These are phyloP conservation scores for Sphyrna mokarran DNA, from an alignment of 2,113 vertebrate species.

Conservation along the genomic window DNA sequence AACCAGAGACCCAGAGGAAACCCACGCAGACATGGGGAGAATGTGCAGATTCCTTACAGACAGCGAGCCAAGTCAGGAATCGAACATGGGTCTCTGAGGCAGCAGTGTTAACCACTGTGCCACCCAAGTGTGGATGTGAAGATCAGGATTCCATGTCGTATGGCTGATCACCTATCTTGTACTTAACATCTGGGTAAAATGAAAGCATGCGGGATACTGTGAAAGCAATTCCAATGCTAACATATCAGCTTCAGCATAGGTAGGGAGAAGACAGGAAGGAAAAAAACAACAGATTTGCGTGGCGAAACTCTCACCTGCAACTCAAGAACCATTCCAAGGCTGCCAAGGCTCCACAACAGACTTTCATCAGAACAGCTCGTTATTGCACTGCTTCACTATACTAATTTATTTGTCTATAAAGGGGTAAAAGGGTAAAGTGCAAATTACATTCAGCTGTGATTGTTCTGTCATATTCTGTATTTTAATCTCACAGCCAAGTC, in stretches of 20 bases:
- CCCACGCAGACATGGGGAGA: too few species aligned
- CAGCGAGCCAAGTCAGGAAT: too few species aligned
- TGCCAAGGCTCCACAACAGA: neutral
- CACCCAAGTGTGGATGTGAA: neutral
- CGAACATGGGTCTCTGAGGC: too few species aligned
- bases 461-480: slow-evolving; percentile 29
- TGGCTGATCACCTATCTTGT: neutral
- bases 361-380: neutral
- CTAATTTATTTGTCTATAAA: slow-evolving; percentile 30
- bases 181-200: neutral
- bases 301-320: neutral
- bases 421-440: slow-evolving; percentile 30
- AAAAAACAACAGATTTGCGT: neutral
- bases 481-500: slow-evolving; percentile 28
- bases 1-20: too few species aligned
- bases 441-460: slow-evolving; percentile 31
- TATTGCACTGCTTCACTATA: neutral
- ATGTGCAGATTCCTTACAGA: too few species aligned
- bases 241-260: neutral
- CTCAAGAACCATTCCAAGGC: neutral
- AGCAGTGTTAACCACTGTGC: too few species aligned
- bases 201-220: neutral
- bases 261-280: neutral
- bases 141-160: neutral
- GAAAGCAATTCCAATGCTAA: neutral